Base-by-base conservation (phyloP, 2,888 invertebrate species). In the Microctonus aethiopoides region DNA sequence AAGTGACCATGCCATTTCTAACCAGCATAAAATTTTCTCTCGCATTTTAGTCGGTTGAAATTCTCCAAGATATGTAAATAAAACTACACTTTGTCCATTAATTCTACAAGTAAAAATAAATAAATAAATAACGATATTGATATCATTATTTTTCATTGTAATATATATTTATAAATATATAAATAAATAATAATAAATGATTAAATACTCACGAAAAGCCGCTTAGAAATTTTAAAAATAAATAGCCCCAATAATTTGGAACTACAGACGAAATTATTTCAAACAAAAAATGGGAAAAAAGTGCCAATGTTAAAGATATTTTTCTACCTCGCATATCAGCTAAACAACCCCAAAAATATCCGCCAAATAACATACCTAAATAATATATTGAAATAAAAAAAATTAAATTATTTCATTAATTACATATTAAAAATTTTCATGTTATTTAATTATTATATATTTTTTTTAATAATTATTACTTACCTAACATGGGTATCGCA, bases 1-100 rank as follows among this genome's bases (percentile, higher is more conserved):
- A 59, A 92, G 84, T 22, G 93, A 93, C 94, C 94, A 94, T 86
- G 93, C 93, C 87, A 93, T 88, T 88, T 94, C 94, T 92, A 94
- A 92, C 92, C 93, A 93, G 85, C 93, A 93, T 69, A 94, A 89
- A 81, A 93, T 92, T 78, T 91, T 92, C 83, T 94, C 93, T 81
- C 94, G 89, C 86, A 92, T 91, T 84, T 91, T 91, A 61, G 91
- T 91, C 24, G 92, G 91, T 81, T 94, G 94, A 87, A 94, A 94
- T 87, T 94, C 94, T 70, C 94, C 93, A 78, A 94, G 87, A 86
- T 94, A 94, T 0, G 94, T 92, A 86, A 94, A 94, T 76, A 93
- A 91, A 78, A 94, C 91, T 72, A 93, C 92, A 91, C 93, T 92
- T 66, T 93, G 93, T 56, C 94, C 94, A 67, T 93, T 93, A 78